Conservation (phyloP, 2,888 invertebrate species). For the Bugulina stolonifera region DNA sequence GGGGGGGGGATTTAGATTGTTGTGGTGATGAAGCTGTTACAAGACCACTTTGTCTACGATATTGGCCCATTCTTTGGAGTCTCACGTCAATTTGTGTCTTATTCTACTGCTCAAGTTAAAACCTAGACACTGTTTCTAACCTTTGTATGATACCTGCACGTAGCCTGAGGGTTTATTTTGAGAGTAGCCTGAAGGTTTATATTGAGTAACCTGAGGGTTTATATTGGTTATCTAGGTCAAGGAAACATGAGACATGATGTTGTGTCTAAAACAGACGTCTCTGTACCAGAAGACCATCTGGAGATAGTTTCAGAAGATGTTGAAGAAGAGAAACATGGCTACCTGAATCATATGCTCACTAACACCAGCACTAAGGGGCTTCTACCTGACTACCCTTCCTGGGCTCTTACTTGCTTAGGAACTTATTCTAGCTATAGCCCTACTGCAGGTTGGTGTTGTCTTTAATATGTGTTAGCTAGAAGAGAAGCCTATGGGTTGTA, state of each 20-base stretch:
- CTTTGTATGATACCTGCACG: no score
- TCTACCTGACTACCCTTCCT: constrained; percentile 80
- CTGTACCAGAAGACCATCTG: neutral
- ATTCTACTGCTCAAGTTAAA: no score
- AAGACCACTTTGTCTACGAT: no score
- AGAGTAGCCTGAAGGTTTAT: no score
- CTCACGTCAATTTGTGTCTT: no score
- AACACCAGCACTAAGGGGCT: constrained; percentile 67
- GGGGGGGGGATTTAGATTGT: neutral
- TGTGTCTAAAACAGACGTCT: neutral
- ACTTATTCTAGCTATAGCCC: constrained; percentile 85
- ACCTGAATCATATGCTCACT: constrained; percentile 85
- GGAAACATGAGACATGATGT: neutral
- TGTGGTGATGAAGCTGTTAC: no score
- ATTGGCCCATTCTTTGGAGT: no score
- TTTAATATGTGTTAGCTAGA: neutral
- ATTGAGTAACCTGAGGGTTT: no score
- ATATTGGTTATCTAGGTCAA: constrained; percentile 22
- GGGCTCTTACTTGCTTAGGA: constrained; percentile 84
- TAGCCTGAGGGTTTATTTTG: no score
- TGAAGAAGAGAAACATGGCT: constrained; percentile 66
- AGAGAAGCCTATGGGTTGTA: neutral
- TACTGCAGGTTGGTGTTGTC: constrained; percentile 42
- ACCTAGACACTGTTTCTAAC: no score
- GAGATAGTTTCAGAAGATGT: constrained; percentile 44